Conservation (phyloP, 2,797 vertebrate genomes). For the Etheostoma nigrum region DNA sequence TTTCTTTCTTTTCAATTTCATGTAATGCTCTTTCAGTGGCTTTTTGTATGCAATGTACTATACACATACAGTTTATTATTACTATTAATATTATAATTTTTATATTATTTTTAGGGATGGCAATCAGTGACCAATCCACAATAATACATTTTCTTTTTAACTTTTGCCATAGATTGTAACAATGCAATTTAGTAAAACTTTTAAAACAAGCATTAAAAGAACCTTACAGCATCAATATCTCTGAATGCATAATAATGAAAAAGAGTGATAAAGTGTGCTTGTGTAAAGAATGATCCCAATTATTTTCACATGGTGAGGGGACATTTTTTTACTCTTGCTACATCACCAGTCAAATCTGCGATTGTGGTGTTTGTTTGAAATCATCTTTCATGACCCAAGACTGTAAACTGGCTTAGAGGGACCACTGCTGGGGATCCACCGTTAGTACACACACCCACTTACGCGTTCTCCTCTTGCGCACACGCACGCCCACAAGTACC, state of each 20-base stretch:
- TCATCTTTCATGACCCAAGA: constrained; percentile 30
- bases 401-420: constrained; percentile 39
- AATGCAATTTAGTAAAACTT: background rate
- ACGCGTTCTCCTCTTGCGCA: constrained; percentile 3
- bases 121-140: background rate
- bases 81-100: background rate
- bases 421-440: constrained; percentile 30
- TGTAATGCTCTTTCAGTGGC: background rate
- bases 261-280: too few species aligned
- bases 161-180: too few species aligned
- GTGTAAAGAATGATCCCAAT: background rate
- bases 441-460: constrained; percentile 26
- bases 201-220: background rate
- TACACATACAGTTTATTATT: background rate
- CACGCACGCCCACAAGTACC: constrained; percentile 13
- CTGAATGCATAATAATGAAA: background rate
- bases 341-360: background rate
- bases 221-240: background rate
- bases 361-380: background rate
- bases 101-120: background rate
- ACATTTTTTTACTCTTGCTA: background rate
- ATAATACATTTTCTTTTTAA: background rate
- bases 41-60: background rate
- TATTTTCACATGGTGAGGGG: background rate
- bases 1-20: background rate